These are phyloP conservation scores for Cebidichthys violaceus DNA, from an alignment of 2,113 vertebrate genomes.

Conservation along the genomic window DNA sequence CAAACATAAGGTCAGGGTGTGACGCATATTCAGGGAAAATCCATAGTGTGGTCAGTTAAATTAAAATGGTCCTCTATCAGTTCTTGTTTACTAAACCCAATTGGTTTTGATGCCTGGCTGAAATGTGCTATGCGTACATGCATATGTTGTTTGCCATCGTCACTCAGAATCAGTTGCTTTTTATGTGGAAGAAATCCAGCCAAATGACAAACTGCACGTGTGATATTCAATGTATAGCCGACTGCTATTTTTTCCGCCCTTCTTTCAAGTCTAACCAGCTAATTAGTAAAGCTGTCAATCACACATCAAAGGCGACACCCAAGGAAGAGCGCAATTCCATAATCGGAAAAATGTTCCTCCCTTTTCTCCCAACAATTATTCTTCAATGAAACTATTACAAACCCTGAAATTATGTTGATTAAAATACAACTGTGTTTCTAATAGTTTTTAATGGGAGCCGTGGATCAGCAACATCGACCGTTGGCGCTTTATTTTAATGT, in stretches of 20 bases:
- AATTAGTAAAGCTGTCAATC: neutral
- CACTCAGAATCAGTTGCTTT: neutral
- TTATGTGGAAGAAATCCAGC: neutral
- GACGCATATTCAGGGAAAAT: neutral
- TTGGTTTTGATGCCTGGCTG: neutral
- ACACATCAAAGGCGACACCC: constrained; percentile 7
- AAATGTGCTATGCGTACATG: neutral
- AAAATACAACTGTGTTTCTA: neutral
- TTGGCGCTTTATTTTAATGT: neutral
- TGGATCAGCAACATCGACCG: neutral
- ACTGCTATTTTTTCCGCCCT: neutral
- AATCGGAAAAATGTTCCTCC: too few species aligned
- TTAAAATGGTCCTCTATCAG: neutral
- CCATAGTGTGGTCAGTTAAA: neutral
- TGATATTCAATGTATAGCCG: neutral
- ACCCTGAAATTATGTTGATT: neutral
- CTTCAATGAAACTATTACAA: neutral
- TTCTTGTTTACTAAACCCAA: neutral
- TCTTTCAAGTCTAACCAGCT: neutral
- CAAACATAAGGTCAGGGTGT: neutral
- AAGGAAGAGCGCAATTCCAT: neutral
- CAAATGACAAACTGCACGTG: neutral
- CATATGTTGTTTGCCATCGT: neutral
- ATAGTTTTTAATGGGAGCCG: neutral
- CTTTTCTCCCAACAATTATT: neutral